Evolutionary conservation across 1,140 invertebrate genomes (phyloP).

Genomic region (Bombus sylvicola): DNA sequence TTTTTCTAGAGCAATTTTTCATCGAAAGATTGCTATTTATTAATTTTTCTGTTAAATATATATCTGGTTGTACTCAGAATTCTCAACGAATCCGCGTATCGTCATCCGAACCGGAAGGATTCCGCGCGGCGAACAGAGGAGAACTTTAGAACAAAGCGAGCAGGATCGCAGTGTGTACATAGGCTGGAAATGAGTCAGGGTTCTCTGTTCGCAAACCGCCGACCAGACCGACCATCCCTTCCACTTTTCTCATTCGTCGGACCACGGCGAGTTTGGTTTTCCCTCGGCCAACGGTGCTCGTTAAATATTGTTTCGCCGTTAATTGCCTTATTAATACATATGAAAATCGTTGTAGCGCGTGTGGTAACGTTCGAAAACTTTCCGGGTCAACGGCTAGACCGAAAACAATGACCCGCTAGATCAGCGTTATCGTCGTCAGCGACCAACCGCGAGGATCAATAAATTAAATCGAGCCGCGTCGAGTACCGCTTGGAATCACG

Average conservation of each 20-base stretch:
- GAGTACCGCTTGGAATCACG: conserved; percentile 39
- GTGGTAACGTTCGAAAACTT: not conserved
- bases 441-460: conserved; percentile 52
- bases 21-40: not conserved
- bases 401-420: conserved; percentile 59
- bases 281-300: not conserved
- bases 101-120: not conserved
- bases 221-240: conserved; percentile 18
- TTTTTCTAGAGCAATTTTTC: too few relatives aligned
- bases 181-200: conserved; percentile 44
- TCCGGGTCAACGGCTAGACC: conserved; percentile 34
- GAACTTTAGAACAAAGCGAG: conserved; percentile 34
- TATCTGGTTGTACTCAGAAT: not conserved
- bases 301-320: conserved; percentile 73
- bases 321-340: conserved; percentile 79
- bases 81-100: not conserved
- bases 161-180: conserved; percentile 18
- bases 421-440: conserved; percentile 42
- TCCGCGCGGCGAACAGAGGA: not conserved
- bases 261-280: conserved; percentile 15
- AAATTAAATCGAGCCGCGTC: conserved; percentile 57
- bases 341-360: conserved; percentile 46
- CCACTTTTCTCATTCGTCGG: conserved; percentile 34
- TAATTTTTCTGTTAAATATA: not conserved
- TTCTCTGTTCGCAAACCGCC: conserved; percentile 35